Evolutionary conservation across 23 tunicate genomes (phyloP), one percentile per base, ranked within the genome.

Genomic region (Clavelina lepadiformis): DNA sequence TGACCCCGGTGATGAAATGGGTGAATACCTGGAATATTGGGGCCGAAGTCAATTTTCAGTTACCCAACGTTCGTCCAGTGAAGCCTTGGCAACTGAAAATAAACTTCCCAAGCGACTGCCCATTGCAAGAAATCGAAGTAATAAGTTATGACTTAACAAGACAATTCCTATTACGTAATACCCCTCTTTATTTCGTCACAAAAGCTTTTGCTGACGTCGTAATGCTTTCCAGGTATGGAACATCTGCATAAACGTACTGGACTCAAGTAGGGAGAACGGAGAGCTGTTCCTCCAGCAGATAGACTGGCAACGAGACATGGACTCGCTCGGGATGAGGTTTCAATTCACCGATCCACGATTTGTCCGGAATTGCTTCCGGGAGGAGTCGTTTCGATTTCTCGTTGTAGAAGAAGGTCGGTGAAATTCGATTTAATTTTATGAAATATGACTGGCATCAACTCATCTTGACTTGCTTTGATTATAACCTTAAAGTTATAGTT

Each of bases 301-400:
- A 2, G 78, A 66, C 21, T 80, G 86, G 86, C 86, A 80, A 53
- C 30, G 31, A 1, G 27, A 52, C 7, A 35, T 56, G 68, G 24
- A 62, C 2, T 61, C 63, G 19, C 55, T 80, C 32, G 86, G 86
- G 51, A 63, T 80, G n/a, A 63, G 56, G 23, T 80, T 80, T 51
- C 71, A 80, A 35, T 49, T 80, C 54, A 38, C 33, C 20, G 55
- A 37, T 52, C 21, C 58, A 35, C 26, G 51, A 3, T 71, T 51
- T 28, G 41, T 46, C 20, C 78, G 63, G 31, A 58, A 71, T 2
- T 80, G 86, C 38, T 62, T 80, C 35, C 22, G 25, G 8, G 75
- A 69, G 15, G 33, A 58, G 0, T 50, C 44, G 5, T 78, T 32
- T 63, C 53, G 62, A n/a, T 80, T 80, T 51, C 28, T 38, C 28